Percentiles rank a stretch among this genome's conserved stretches.
Conservation (phyloP, 2,113 vertebrate species). For the Muntiacus reevesi region DNA sequence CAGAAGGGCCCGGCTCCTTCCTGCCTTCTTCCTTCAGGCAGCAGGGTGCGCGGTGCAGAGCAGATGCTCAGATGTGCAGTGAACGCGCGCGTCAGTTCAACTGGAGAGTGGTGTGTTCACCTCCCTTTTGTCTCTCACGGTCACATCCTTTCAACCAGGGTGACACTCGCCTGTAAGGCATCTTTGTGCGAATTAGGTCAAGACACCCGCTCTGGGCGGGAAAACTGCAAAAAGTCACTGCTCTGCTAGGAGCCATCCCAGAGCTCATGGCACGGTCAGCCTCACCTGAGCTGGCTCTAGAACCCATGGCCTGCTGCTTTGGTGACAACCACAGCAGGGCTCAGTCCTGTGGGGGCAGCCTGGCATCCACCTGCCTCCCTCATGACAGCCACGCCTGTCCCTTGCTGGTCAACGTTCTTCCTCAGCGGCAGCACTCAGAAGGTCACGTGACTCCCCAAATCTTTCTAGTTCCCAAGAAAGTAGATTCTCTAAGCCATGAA, state of each 20-base stretch:
- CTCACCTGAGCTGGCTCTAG: not conserved
- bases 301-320: not conserved
- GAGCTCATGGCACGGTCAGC: not conserved
- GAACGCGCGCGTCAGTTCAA: accelerated
- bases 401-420: accelerated
- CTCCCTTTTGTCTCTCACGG: not conserved
- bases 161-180: accelerated
- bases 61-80: not conserved
- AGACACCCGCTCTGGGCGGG: not conserved
- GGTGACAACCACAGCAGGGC: not conserved
- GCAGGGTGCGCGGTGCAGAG: accelerated
- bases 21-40: not conserved
- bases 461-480: not conserved
- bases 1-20: no score
- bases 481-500: not conserved
- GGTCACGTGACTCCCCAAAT: accelerated
- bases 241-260: not conserved
- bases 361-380: not conserved
- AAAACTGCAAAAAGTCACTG: not conserved
- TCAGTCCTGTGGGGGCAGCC: not conserved
- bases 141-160: no score
- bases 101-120: accelerated
- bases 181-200: not conserved
- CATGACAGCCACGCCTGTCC: accelerated
- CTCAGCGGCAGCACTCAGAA: not conserved